These are phyloP conservation scores for Chaetodon trifasciatus DNA, from an alignment of 2,797 vertebrate genomes.

Conservation along the genomic window DNA sequence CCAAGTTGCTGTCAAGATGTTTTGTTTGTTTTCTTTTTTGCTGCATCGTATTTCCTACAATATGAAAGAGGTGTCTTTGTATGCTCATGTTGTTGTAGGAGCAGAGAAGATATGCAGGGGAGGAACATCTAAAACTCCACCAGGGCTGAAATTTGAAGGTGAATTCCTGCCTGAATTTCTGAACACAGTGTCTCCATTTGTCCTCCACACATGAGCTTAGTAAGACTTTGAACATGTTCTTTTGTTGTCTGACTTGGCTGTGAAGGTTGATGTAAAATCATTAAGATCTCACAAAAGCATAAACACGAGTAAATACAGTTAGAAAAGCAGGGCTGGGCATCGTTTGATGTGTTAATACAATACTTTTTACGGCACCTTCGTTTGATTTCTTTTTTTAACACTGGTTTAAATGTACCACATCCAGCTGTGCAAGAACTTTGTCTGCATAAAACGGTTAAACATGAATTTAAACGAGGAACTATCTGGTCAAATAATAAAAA, in stretches of 20 bases:
- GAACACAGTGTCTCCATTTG: too few species aligned
- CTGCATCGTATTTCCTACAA: neutral
- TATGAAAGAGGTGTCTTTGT: neutral
- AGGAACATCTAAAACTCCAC: neutral
- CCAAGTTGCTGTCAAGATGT: neutral
- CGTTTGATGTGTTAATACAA: neutral
- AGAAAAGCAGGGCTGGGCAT: too few species aligned
- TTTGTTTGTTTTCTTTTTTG: neutral
- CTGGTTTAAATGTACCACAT: too few species aligned
- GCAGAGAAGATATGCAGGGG: neutral
- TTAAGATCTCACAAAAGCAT: too few species aligned
- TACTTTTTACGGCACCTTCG: neutral
- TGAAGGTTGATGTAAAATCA: too few species aligned
- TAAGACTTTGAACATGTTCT: too few species aligned
- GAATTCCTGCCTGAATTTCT: too few species aligned
- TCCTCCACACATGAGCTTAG: too few species aligned
- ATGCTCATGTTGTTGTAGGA: neutral
- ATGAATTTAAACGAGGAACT: too few species aligned
- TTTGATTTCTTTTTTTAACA: neutral
- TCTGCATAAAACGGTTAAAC: too few species aligned
- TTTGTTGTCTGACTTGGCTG: too few species aligned
- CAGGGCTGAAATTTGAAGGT: neutral
- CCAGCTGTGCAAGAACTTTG: neutral
- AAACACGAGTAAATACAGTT: neutral
- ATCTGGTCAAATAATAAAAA: neutral